Evolutionary conservation across 1,140 invertebrate species (phyloP).

Genomic region (Neotoxoptera formosana): DNA sequence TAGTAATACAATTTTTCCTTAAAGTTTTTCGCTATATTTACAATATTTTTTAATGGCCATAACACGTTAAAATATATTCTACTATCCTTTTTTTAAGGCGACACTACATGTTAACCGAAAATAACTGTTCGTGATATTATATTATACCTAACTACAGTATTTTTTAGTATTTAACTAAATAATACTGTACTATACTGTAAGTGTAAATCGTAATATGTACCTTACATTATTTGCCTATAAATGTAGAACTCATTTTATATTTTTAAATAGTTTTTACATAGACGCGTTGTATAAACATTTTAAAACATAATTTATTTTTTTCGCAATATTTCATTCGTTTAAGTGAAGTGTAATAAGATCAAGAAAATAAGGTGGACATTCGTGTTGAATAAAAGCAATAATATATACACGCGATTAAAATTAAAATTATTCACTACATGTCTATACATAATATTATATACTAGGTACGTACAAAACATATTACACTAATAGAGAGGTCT

Average conservation of each 20-base stretch:
- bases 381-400: background rate
- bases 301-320: background rate
- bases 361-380: background rate
- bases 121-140: background rate
- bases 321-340: background rate
- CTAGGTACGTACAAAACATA: background rate
- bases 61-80: background rate
- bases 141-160: background rate
- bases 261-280: background rate
- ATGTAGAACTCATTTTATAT: background rate
- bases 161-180: too few relatives aligned
- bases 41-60: background rate
- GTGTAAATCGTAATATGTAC: background rate
- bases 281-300: background rate
- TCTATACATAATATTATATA: background rate
- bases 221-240: background rate
- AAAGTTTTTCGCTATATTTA: background rate
- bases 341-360: background rate
- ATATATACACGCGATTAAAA: background rate
- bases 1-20: background rate
- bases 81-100: background rate
- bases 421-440: background rate
- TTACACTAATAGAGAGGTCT: background rate
- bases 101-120: background rate
- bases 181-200: background rate